A percentile compares a stretch with the other conserved stretches of the same genome.
phyloP scores from a whole-genome alignment of 2,888 invertebrate species.

The Phaonia tiefii region DNA sequence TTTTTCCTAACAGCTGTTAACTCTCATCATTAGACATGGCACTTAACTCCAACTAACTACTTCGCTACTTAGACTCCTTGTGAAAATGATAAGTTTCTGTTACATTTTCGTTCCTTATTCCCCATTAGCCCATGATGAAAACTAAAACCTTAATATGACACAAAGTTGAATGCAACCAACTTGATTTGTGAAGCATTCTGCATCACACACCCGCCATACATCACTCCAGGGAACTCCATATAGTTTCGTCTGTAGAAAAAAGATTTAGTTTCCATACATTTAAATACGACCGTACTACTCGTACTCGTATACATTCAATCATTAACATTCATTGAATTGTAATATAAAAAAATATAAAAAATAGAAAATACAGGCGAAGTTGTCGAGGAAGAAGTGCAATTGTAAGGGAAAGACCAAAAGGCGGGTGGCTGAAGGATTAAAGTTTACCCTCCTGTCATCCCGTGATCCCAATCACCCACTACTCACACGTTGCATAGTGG shows the following conservation, averaged over 20 bases:
- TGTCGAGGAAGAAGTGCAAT: not conserved
- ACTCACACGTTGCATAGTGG: not conserved
- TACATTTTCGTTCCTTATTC: slow-evolving; percentile 29
- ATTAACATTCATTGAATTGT: slow-evolving; percentile 53
- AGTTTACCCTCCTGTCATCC: slow-evolving; percentile 40
- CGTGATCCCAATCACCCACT: too few relatives aligned
- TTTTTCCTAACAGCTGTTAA: slow-evolving; percentile 59
- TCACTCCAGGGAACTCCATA: slow-evolving; percentile 34
- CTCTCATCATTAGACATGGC: slow-evolving; percentile 60
- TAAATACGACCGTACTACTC: slow-evolving; percentile 36
- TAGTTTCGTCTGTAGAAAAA: slow-evolving; percentile 20
- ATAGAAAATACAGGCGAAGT: not conserved
- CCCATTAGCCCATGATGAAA: slow-evolving; percentile 32
- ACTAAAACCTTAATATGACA: slow-evolving; percentile 63
- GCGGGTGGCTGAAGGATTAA: slow-evolving; percentile 35
- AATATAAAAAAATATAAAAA: too few relatives aligned
- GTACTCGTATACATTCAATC: slow-evolving; percentile 43
- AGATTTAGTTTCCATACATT: not conserved
- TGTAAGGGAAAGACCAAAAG: slow-evolving; percentile 4
- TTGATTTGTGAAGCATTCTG: slow-evolving; percentile 52
- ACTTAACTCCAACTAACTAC: not conserved
- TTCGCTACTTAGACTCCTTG: not conserved
- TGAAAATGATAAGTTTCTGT: slow-evolving; percentile 45
- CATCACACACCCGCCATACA: slow-evolving; percentile 29
- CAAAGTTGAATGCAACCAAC: slow-evolving; percentile 56